Conservation (phyloP, 2,113 vertebrate genomes). For the Acrocephalus kingi region DNA sequence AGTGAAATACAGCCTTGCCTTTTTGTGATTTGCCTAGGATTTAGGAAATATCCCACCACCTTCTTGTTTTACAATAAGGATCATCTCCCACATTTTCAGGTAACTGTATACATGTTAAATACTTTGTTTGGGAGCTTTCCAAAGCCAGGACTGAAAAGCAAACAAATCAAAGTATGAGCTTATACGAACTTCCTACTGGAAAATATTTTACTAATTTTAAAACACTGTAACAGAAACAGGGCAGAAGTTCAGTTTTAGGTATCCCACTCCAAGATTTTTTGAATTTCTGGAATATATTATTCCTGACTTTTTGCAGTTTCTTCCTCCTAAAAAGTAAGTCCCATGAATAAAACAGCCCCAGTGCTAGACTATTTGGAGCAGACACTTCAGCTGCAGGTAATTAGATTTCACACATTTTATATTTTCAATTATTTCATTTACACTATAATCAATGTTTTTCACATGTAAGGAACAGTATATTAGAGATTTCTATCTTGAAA, state of each 20-base stretch:
- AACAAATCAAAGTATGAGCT: not conserved
- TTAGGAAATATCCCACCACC: not conserved
- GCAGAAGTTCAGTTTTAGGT: not conserved
- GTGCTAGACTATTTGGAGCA: not conserved
- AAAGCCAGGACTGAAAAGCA: not conserved
- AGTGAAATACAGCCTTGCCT: constrained; percentile 25
- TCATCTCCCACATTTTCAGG: not conserved
- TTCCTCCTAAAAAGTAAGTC: not conserved
- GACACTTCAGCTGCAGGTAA: constrained; percentile 44
- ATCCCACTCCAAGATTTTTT: constrained; percentile 5
- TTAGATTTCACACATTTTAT: constrained; percentile 54
- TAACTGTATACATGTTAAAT: not conserved
- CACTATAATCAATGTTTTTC: constrained; percentile 64
- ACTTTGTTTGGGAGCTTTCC: not conserved
- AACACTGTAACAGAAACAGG: not conserved
- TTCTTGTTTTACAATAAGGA: not conserved
- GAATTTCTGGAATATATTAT: not conserved
- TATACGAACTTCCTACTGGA: not conserved
- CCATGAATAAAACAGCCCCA: constrained; percentile 19
- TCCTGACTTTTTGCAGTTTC: not conserved
- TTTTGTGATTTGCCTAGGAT: constrained; percentile 14
- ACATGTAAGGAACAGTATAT: constrained; percentile 22
- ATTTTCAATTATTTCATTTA: constrained; percentile 65
- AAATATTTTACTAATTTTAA: constrained; percentile 40
- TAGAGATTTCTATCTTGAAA: constrained; percentile 47